Evolutionary conservation across 2,888 invertebrate species (phyloP).

Genomic region (Drosophila gaucha): DNA sequence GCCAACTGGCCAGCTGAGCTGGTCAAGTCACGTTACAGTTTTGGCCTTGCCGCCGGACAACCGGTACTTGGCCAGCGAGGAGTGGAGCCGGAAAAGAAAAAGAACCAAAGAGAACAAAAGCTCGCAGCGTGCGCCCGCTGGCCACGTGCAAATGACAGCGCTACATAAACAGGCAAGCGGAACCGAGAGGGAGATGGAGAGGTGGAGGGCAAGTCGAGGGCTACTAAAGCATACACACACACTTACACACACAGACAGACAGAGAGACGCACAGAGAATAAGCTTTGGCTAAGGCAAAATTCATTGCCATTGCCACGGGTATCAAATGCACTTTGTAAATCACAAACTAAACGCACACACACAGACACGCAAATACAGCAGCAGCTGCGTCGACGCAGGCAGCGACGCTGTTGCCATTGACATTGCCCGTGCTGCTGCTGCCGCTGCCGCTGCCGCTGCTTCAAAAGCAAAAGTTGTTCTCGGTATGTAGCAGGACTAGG

Average conservation of each 20-base stretch:
- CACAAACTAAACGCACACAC: constrained; percentile 47
- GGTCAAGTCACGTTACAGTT: constrained; percentile 40
- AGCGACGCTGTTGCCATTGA: constrained; percentile 37
- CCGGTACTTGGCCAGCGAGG: constrained; percentile 1
- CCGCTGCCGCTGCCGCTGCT: constrained; percentile 10
- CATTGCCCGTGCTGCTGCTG: constrained; percentile 27
- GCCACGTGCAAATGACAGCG: constrained; percentile 10
- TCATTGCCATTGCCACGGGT: constrained; percentile 56
- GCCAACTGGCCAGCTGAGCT: constrained; percentile 2
- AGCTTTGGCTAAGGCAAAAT: constrained; percentile 22
- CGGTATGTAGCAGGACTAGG: constrained; percentile 19
- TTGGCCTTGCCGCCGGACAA: constrained; percentile 31
- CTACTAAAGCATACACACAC: not conserved
- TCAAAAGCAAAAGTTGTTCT: constrained; percentile 39
- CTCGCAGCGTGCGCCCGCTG: constrained; percentile 11
- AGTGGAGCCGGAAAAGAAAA: not conserved
- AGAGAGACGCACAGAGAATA: not conserved
- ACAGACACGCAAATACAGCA: constrained; percentile 32
- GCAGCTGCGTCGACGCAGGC: constrained; percentile 21
- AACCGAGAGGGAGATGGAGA: not conserved
- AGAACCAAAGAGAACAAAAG: constrained; percentile 7
- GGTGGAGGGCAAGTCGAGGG: not conserved
- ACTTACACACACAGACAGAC: not conserved
- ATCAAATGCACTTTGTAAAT: constrained; percentile 63
- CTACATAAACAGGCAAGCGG: constrained; percentile 6